Conservation (phyloP, 35 echinoderm and acorn worm genomes). For the Anneissia japonica region DNA sequence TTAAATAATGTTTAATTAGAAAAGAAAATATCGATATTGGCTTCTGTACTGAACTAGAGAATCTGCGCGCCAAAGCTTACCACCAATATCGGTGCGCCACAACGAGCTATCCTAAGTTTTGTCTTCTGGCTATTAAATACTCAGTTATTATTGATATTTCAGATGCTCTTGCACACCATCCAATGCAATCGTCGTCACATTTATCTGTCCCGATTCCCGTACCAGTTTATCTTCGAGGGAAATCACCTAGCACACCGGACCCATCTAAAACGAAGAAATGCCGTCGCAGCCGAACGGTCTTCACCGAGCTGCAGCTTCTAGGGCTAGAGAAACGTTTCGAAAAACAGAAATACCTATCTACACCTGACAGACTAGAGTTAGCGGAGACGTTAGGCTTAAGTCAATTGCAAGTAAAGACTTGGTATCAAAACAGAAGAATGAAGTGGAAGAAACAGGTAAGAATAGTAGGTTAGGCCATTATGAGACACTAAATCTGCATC, state of each 20-base stretch:
- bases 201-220: conserved; percentile 83
- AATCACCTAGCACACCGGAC: conserved; percentile 53
- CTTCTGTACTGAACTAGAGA: no score
- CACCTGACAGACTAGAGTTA: conserved; percentile 70
- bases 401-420: conserved; percentile 94
- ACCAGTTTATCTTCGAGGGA: conserved; percentile 85
- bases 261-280: conserved; percentile 80
- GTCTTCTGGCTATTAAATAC: no score
- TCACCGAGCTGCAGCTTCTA: conserved; percentile 91
- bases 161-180: neutral
- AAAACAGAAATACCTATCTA: conserved; percentile 94
- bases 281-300: conserved; percentile 80
- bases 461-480: neutral
- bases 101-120: no score
- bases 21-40: no score
- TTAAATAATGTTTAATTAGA: no score
- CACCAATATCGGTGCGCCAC: no score
- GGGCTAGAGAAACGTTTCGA: conserved; percentile 95
- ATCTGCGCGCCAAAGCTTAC: no score
- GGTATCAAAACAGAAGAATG: conserved; percentile 98
- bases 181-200: conserved; percentile 15
- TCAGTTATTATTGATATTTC: no score
- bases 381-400: conserved; percentile 80
- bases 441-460: conserved; percentile 99
- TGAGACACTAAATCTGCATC: neutral